A percentile compares a stretch with the other conserved stretches of the same genome.
Conservation (phyloP, 2,888 invertebrate genomes). For the Elysia crispata region DNA sequence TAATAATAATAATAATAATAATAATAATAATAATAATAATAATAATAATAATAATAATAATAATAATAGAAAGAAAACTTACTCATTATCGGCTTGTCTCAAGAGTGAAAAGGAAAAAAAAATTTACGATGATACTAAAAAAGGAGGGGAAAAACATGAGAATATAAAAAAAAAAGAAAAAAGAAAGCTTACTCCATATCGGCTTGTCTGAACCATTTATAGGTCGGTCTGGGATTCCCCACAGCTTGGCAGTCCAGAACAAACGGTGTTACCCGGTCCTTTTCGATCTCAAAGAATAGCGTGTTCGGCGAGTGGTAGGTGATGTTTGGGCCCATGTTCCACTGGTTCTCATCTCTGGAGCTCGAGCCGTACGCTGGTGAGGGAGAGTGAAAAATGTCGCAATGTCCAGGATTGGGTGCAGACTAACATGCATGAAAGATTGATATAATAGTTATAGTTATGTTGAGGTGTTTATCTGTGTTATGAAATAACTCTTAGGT, state of each 20-base stretch:
- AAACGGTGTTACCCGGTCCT: neutral
- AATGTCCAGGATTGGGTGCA: too few relatives aligned
- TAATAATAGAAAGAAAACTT: too few relatives aligned
- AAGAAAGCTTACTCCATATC: conserved; percentile 28
- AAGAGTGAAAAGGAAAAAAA: too few relatives aligned
- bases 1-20: too few relatives aligned
- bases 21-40: too few relatives aligned
- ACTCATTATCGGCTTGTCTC: too few relatives aligned
- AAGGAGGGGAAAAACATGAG: neutral
- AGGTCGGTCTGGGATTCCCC: conserved; percentile 92
- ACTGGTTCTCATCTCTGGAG: conserved; percentile 84
- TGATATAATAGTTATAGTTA: too few relatives aligned
- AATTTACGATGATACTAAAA: neutral
- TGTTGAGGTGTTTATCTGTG: too few relatives aligned
- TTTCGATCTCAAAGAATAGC: conserved; percentile 65
- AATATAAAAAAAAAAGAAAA: neutral
- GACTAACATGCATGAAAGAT: too few relatives aligned
- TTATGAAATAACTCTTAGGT: too few relatives aligned
- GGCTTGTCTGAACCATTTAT: conserved; percentile 87
- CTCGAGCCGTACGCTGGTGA: conserved; percentile 72
- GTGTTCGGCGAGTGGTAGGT: conserved; percentile 80
- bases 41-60: too few relatives aligned
- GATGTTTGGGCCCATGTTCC: conserved; percentile 93
- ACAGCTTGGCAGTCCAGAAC: conserved; percentile 77
- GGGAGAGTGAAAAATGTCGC: too few relatives aligned